These are phyloP conservation scores for Chelon labrosus DNA, from an alignment of 2,797 vertebrate species.

Conservation along the genomic window DNA sequence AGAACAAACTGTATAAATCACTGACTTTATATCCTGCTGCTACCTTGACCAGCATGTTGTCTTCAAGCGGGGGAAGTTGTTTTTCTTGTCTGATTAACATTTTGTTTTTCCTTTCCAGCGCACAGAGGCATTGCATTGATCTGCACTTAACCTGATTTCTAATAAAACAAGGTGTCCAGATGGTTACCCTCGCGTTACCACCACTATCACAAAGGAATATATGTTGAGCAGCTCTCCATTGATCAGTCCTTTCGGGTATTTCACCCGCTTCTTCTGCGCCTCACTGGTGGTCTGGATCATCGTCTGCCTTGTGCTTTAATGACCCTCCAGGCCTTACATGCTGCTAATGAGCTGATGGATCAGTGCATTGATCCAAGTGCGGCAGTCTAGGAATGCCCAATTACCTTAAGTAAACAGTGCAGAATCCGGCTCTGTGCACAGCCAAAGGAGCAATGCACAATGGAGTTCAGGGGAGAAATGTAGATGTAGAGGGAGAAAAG, in stretches of 20 bases:
- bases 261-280: conserved; percentile 46
- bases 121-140: conserved; percentile 61
- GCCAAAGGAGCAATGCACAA: conserved; percentile 57
- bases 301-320: conserved; percentile 64
- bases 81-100: conserved; percentile 55
- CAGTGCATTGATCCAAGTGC: conserved; percentile 77
- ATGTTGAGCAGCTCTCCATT: conserved; percentile 55
- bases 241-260: conserved; percentile 70
- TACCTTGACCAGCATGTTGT: conserved; percentile 28
- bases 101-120: conserved; percentile 47
- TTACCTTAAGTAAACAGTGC: conserved; percentile 81
- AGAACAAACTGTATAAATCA: conserved; percentile 28
- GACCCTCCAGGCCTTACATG: conserved; percentile 69
- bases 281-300: conserved; percentile 67
- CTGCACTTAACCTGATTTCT: conserved; percentile 69
- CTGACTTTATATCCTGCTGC: conserved; percentile 4
- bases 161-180: conserved; percentile 71
- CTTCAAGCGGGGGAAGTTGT: conserved; percentile 26
- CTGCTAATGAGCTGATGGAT: conserved; percentile 82
- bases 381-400: conserved; percentile 75
- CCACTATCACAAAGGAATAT: conserved; percentile 43
- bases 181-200: conserved; percentile 55
- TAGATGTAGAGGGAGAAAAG: conserved; percentile 36
- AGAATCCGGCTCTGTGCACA: conserved; percentile 53
- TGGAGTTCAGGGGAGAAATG: conserved; percentile 51